These are phyloP conservation scores for Diabrotica virgifera DNA, from an alignment of 1,140 invertebrate species.

Conservation along the genomic window DNA sequence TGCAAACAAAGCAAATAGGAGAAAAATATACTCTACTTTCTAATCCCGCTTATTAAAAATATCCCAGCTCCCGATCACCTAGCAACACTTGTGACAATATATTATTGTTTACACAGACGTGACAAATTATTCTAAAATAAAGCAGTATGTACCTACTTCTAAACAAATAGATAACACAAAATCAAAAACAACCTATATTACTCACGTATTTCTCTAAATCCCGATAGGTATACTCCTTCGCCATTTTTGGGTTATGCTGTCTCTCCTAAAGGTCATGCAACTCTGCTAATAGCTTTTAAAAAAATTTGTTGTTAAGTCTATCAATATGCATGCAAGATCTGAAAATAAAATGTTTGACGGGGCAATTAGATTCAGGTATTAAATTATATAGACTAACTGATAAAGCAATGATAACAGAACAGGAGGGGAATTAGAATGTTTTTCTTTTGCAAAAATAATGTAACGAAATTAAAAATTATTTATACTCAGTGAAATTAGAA, in stretches of 20 bases:
- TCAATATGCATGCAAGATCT: slow-evolving; percentile 37
- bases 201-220: slow-evolving; percentile 42
- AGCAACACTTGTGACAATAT: not conserved
- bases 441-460: not conserved
- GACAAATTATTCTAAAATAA: not conserved
- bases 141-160: not conserved
- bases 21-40: not conserved
- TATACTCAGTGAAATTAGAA: too few species aligned
- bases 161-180: slow-evolving; percentile 8
- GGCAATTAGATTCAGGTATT: not conserved
- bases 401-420: not conserved
- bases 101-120: not conserved
- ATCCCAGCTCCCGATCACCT: too few species aligned
- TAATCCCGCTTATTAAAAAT: not conserved
- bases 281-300: slow-evolving; percentile 17
- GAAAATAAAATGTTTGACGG: slow-evolving; percentile 27
- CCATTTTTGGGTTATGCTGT: slow-evolving; percentile 27
- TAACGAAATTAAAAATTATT: not conserved
- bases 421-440: not conserved
- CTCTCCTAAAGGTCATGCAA: slow-evolving; percentile 20
- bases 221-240: slow-evolving; percentile 34
- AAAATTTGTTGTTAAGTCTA: slow-evolving; percentile 12
- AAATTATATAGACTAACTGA: not conserved
- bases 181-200: slow-evolving; percentile 20
- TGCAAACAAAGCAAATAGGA: not conserved